Evolutionary conservation across 2,797 vertebrate species (phyloP), one percentile per base, ranked within the genome.

Genomic region (Anguilla pacifica): DNA sequence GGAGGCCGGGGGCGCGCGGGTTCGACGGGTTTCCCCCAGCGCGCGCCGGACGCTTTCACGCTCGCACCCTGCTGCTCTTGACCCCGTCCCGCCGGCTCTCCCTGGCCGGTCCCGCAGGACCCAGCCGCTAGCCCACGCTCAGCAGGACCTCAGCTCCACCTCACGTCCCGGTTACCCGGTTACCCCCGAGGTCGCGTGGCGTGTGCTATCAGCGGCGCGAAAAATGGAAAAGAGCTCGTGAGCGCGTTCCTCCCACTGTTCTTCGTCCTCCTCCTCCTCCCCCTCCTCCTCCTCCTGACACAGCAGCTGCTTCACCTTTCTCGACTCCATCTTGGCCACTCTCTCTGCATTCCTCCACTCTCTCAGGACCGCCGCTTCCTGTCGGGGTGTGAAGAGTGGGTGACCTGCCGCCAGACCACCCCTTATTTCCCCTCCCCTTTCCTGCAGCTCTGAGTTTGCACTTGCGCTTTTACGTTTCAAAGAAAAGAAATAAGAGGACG

Each of bases 41-140:
- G 19, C 53, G 3, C 2, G 86, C 85, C 51, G 53, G 89, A 6
- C 17, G 6, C 10, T 91, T 92, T 88, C 88, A 70, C 77, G 91
- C 90, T 89, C 83, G 91, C 83, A 64, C 64, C 46, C 35, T 83
- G 6, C 83, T 88, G 84, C 85, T 49, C 88, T 55, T 89, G 59
- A 83, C 9, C 0, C 39, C 39, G 39, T 11, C 10, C 39, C n/a
- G 0, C 81, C 88, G 86, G 9, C 55, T 84, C 91, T 90, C 13
- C 57, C 88, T 90, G 84, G 90, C 86, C 1, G 19, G 83, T 89
- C 61, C 87, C 87, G 64, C 55, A 51, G 91, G 85, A 87, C 86
- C 82, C 89, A 85, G 92, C 10, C 86, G 92, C 39, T 39, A 2
- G 2, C 1, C 39, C 11, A 85, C 88, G 88, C 84, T 87, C 83